Percentiles rank a stretch among this genome's conserved stretches.
These are phyloP conservation scores for Tetrao urogallus DNA, from an alignment of 2,113 vertebrate genomes.

Conservation along the genomic window DNA sequence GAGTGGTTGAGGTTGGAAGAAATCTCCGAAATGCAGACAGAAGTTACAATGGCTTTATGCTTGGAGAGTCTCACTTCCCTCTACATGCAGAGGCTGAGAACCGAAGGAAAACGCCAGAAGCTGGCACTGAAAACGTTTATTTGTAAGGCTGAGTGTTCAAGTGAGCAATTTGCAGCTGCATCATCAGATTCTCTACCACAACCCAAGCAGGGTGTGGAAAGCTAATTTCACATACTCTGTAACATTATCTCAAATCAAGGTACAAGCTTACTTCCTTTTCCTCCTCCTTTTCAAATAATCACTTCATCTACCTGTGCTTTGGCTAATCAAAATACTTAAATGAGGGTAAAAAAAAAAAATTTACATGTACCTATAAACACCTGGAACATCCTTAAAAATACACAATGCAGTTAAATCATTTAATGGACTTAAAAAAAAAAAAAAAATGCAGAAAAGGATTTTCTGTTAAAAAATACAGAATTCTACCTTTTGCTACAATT, in stretches of 20 bases:
- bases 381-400: slow-evolving; percentile 10
- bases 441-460: background rate
- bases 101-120: background rate
- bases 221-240: background rate
- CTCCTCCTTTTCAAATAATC: slow-evolving; percentile 11
- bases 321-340: background rate
- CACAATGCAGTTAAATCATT: background rate
- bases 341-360: background rate
- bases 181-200: slow-evolving; percentile 27
- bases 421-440: background rate
- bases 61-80: background rate
- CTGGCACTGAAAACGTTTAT: background rate
- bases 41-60: background rate
- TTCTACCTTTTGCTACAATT: background rate
- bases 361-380: background rate
- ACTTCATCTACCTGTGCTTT: background rate
- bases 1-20: background rate
- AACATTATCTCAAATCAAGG: slow-evolving; percentile 42
- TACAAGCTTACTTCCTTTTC: slow-evolving; percentile 44
- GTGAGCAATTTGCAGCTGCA: background rate
- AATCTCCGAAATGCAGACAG: background rate
- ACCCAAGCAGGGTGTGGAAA: slow-evolving; percentile 33
- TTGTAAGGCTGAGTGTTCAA: background rate
- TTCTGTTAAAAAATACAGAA: background rate
- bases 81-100: background rate